These are phyloP conservation scores for Watsonalla binaria DNA, from an alignment of 2,888 invertebrate species.

Conservation along the genomic window DNA sequence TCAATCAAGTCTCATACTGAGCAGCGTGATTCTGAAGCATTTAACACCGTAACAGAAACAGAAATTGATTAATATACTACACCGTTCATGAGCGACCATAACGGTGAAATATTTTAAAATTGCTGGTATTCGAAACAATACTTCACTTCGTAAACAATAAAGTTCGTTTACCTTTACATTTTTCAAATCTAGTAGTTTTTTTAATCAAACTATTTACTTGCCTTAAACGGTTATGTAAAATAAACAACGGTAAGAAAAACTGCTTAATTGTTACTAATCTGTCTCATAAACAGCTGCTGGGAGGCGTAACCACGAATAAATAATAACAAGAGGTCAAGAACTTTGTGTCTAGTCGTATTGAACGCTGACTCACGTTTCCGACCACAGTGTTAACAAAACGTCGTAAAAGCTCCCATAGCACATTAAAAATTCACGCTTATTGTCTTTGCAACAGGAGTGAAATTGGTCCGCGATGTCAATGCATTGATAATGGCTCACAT, in stretches of 20 bases:
- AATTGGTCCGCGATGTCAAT: background rate
- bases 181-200: too few species aligned
- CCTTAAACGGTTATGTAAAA: constrained; percentile 2
- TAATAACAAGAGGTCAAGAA: constrained; percentile 51
- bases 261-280: constrained; percentile 14
- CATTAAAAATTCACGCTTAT: constrained; percentile 11
- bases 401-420: constrained; percentile 11
- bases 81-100: too few species aligned
- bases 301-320: constrained; percentile 35
- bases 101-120: too few species aligned
- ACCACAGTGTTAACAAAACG: constrained; percentile 14
- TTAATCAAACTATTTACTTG: too few species aligned
- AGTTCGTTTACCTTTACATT: too few species aligned
- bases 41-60: too few species aligned
- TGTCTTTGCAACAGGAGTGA: constrained; percentile 3
- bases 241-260: constrained; percentile 1
- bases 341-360: constrained; percentile 61
- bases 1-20: too few species aligned
- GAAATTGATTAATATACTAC: too few species aligned
- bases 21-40: too few species aligned
- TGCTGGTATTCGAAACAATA: too few species aligned
- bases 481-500: background rate
- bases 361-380: constrained; percentile 48
- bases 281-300: constrained; percentile 30
- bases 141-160: too few species aligned